Percentiles rank a stretch among this genome's conserved stretches.
Evolutionary conservation across 2,113 vertebrate species (phyloP).

Genomic region (Caloenas nicobarica): DNA sequence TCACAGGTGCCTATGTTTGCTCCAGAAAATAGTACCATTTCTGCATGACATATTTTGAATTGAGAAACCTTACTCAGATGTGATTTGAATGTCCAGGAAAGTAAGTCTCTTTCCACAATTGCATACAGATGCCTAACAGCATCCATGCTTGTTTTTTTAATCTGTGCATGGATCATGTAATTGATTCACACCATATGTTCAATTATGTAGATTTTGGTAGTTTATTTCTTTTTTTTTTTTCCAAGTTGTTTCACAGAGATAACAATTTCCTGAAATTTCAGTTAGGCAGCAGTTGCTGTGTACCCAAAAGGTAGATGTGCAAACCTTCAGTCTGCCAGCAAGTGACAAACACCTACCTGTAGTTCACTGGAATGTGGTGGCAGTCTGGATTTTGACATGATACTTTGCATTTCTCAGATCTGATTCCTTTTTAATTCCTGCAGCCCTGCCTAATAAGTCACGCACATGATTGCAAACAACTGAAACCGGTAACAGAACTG

Average conservation of each 20-base stretch:
- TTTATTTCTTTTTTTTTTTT: neutral
- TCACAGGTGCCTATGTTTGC: neutral
- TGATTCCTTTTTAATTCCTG: neutral
- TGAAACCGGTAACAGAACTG: neutral
- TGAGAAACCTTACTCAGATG: neutral
- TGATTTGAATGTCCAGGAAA: neutral
- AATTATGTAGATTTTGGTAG: neutral
- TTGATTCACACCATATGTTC: neutral
- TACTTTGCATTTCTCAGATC: neutral
- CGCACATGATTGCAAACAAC: neutral
- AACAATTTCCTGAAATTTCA: neutral
- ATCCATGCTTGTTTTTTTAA: neutral
- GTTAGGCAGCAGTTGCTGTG: neutral
- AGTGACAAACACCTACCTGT: neutral
- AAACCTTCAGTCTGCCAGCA: neutral
- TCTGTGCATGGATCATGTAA: neutral
- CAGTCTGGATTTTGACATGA: neutral
- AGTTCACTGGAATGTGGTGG: neutral
- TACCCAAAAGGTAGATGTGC: neutral
- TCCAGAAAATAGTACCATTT: neutral
- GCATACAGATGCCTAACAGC: neutral
- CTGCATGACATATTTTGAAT: neutral
- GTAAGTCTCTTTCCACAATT: neutral
- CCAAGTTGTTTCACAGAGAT: neutral
- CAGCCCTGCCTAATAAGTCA: neutral